Base-by-base conservation (phyloP, 2,888 invertebrate genomes). In the Drosophila mimica region DNA sequence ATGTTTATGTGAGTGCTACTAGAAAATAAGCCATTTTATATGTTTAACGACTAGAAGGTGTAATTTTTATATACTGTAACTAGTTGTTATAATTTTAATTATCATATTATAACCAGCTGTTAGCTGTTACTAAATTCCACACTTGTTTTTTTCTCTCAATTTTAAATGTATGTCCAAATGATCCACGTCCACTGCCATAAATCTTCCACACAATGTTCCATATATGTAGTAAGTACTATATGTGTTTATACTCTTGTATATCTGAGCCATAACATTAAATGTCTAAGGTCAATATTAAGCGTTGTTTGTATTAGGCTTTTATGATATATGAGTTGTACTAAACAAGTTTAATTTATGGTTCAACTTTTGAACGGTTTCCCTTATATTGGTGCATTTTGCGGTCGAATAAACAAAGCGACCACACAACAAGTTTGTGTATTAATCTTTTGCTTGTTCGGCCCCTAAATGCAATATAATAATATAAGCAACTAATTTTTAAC, bases 331-430 rank as follows among this genome's bases (percentile, higher is more conserved):
- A 31, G 15, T 31, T 38, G 46, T 20, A 59, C 60, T 75, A 72
- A 83, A 70, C 46, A 62, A 52, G 54, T 34, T 28, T 43, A 76
- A 68, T 79, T 84, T 84, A 76, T 84, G 65, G 67, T 46, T 60
- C 40, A 34, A 49, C 46, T 61, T 69, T 43, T 20, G 36, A 53
- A 33, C 52, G 64, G n/a, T 64, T 56, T 64, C 31, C 61, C 40
- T 59, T 49, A 60, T 70, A 63, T 71, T 69, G 64, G 58, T 79
- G 79, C 79, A 84, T 36, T 67, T 68, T 36, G 74, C 59, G 46
- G 6, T 63, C 56, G 31, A 43, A 62, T 59, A 69, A 74, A 70
- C 68, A 59, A 79, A 70, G 51, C 72, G 68, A 66, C 46, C 63
- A 61, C 60, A 70, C 66, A 57, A 68, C 30, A 40, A 43, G 25